phyloP scores from a whole-genome alignment of 2,113 vertebrate species.

The Actenoides lindsayi region DNA sequence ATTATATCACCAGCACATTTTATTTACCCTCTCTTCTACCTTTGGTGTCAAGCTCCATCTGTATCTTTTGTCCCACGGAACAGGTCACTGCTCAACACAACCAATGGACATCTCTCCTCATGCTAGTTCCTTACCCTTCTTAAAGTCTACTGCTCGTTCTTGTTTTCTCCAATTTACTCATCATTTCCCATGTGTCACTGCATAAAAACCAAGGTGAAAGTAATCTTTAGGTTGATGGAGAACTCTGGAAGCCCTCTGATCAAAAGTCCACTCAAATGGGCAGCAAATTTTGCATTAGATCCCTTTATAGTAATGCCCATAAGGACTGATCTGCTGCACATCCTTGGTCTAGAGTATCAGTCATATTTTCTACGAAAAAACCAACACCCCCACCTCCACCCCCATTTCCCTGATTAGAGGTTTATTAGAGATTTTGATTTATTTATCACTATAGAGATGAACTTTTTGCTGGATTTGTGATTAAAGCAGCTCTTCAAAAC shows the following conservation, averaged over 20 bases:
- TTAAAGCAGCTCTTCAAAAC: neutral
- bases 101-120: neutral
- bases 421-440: neutral
- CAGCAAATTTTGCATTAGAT: neutral
- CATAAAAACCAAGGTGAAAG: neutral
- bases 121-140: neutral
- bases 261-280: neutral
- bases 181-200: neutral
- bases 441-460: neutral
- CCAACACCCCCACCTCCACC: fast-evolving
- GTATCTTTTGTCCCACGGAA: neutral
- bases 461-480: neutral
- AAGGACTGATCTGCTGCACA: neutral
- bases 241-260: neutral
- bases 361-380: neutral
- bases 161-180: neutral
- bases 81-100: neutral
- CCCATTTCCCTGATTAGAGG: neutral
- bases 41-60: neutral
- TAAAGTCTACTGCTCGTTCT: neutral
- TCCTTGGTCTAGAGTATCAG: neutral
- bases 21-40: neutral
- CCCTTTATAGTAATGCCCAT: neutral
- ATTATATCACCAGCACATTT: neutral
- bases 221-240: neutral